phyloP scores from a whole-genome alignment of 2,888 invertebrate genomes.

The Calameuta pallipes region DNA sequence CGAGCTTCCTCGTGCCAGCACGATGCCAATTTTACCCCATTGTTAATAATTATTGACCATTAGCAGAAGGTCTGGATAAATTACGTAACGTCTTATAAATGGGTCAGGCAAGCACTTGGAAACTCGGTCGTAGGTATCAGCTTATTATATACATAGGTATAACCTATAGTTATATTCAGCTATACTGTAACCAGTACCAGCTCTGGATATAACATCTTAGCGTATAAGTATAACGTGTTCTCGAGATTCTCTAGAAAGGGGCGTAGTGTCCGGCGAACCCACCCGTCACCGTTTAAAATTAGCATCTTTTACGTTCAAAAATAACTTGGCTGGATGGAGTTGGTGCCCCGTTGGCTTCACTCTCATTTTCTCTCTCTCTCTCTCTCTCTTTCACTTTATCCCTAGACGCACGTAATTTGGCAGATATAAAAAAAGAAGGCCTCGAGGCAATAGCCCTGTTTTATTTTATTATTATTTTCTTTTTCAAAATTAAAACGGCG shows the following conservation, averaged over 20 bases:
- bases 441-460: neutral
- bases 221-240: neutral
- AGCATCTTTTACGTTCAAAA: constrained; percentile 61
- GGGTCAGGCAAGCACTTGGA: neutral
- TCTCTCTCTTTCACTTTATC: neutral
- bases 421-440: neutral
- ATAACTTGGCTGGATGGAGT: constrained; percentile 54
- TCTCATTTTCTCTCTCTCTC: neutral
- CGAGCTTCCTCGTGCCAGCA: neutral
- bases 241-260: constrained; percentile 3
- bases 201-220: neutral
- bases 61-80: neutral
- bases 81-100: neutral
- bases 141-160: neutral
- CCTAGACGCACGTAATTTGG: neutral
- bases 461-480: neutral
- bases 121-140: neutral
- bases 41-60: neutral
- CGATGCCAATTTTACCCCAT: neutral
- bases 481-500: neutral
- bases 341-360: neutral
- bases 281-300: constrained; percentile 54
- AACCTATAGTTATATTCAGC: neutral
- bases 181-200: neutral
- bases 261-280: neutral